Percentiles rank a stretch among this genome's conserved stretches.
These are phyloP conservation scores for Anguilla rostrata DNA, from an alignment of 2,113 vertebrate genomes.

Conservation along the genomic window DNA sequence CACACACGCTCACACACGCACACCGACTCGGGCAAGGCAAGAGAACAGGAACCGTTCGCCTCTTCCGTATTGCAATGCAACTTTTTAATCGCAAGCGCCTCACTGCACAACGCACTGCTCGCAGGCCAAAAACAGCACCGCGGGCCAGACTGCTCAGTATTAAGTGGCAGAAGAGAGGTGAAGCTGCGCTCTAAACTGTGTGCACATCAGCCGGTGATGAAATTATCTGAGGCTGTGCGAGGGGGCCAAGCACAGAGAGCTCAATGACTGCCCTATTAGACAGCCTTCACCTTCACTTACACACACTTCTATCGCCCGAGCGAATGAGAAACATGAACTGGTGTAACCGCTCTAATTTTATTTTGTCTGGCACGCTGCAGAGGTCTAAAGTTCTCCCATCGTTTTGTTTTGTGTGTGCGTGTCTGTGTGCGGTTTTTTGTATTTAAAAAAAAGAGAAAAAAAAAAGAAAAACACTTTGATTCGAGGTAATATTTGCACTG, in stretches of 20 bases:
- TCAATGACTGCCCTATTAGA: slow-evolving; percentile 54
- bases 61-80: background rate
- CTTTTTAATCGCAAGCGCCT: background rate
- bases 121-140: slow-evolving; percentile 1
- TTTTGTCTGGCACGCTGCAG: slow-evolving; percentile 58
- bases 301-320: slow-evolving; percentile 44
- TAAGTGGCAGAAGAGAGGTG: background rate
- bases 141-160: background rate
- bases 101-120: background rate
- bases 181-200: background rate
- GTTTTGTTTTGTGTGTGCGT: slow-evolving; percentile 37
- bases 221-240: slow-evolving; percentile 43
- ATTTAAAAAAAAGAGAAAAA: too few species aligned
- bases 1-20: background rate
- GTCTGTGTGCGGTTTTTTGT: background rate
- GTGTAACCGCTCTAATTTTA: slow-evolving; percentile 59
- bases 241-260: slow-evolving; percentile 32
- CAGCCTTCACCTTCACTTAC: slow-evolving; percentile 49
- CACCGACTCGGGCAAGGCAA: background rate
- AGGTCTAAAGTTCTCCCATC: slow-evolving; percentile 44
- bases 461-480: background rate
- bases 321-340: slow-evolving; percentile 47
- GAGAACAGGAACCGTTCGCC: background rate
- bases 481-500: slow-evolving; percentile 30
- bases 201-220: slow-evolving; percentile 35